A percentile compares a stretch with the other conserved stretches of the same genome.
phyloP scores from a whole-genome alignment of 1,140 invertebrate genomes.

The Pemphigus obesinymphae region DNA sequence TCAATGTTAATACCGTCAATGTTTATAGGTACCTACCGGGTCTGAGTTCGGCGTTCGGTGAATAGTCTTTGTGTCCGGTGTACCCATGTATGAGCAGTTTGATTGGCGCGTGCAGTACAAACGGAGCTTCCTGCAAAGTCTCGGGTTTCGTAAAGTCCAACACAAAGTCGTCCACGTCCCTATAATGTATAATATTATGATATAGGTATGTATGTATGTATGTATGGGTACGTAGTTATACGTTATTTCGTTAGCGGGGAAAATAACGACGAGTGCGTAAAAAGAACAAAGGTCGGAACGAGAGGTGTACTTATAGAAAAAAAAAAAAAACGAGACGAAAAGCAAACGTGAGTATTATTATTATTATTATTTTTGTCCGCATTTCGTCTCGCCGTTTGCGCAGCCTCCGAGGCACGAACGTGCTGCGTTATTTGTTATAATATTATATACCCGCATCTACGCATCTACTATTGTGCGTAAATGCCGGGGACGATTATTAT shows the following conservation, averaged over 20 bases:
- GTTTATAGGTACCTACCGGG: conserved; percentile 53
- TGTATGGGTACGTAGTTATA: neutral
- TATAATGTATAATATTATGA: no score
- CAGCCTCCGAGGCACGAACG: neutral
- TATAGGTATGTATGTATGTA: neutral
- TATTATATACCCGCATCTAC: no score
- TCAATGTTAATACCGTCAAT: neutral
- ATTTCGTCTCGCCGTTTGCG: neutral
- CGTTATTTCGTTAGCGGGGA: neutral
- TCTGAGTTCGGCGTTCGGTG: conserved; percentile 57
- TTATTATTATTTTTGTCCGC: neutral
- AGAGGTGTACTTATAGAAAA: neutral
- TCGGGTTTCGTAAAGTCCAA: conserved; percentile 26
- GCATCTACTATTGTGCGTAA: no score
- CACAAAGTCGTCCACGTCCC: conserved; percentile 45
- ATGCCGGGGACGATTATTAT: neutral
- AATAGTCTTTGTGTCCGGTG: conserved; percentile 57
- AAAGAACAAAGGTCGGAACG: no score
- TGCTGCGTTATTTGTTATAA: no score
- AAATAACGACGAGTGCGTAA: no score
- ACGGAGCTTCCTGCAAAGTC: conserved; percentile 52
- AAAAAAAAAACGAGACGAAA: neutral
- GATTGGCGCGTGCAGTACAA: conserved; percentile 50
- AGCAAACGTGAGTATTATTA: neutral
- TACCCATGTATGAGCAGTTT: conserved; percentile 58